These are phyloP conservation scores for Caradrina kadenii DNA, from an alignment of 2,888 invertebrate species.

Conservation along the genomic window DNA sequence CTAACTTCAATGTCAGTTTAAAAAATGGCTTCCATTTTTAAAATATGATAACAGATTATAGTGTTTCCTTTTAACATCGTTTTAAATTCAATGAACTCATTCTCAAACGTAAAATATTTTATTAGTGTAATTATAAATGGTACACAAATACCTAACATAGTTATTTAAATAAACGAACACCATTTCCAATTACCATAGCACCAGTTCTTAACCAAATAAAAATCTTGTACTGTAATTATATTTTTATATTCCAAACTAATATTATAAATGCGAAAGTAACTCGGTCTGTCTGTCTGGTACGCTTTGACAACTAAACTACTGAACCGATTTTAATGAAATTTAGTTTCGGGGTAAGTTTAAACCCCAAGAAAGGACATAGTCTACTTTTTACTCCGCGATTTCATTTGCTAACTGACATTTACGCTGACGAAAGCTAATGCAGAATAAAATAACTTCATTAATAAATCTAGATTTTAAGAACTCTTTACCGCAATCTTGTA, in stretches of 20 bases:
- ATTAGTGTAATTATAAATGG: conserved; percentile 1
- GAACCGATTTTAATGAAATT: no score
- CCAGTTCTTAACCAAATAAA: conserved; percentile 21
- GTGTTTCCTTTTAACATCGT: conserved; percentile 8
- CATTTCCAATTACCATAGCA: conserved; percentile 10
- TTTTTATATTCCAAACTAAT: conserved; percentile 14
- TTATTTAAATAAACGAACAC: conserved; percentile 12
- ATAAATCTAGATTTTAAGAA: conserved; percentile 45
- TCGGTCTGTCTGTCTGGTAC: no score
- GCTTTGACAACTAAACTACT: no score
- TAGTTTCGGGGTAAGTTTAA: no score
- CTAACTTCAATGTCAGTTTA: conserved; percentile 48
- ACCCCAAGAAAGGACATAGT: no score
- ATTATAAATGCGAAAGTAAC: no score
- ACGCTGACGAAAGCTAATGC: background rate
- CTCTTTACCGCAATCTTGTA: conserved; percentile 53
- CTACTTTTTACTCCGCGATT: no score
- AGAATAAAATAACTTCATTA: conserved; percentile 45
- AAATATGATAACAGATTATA: conserved; percentile 23
- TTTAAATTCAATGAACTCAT: conserved; percentile 19
- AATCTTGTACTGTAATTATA: conserved; percentile 31
- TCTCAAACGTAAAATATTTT: background rate
- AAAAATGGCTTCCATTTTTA: conserved; percentile 38
- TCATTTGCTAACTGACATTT: no score
- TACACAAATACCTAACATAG: conserved; percentile 8